phyloP scores from a whole-genome alignment of 2,797 vertebrate species.

The Ficedula albicollis region DNA sequence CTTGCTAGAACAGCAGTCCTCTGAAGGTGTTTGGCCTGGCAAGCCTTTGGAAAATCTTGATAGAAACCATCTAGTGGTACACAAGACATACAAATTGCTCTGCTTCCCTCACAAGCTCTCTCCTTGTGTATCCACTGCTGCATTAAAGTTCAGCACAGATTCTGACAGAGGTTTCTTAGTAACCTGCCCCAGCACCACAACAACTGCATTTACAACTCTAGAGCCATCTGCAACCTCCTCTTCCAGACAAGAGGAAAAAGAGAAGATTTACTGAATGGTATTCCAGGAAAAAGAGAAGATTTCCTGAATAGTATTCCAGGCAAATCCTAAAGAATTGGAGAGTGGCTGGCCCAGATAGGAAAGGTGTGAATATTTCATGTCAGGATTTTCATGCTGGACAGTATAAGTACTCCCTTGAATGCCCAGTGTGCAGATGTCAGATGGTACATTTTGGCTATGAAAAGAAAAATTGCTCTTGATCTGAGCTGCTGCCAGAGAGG shows the following conservation, averaged over 20 bases:
- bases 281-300: neutral
- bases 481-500: neutral
- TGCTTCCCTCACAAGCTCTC: neutral
- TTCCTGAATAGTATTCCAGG: neutral
- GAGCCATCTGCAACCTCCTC: neutral
- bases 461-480: neutral
- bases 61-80: neutral
- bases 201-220: neutral
- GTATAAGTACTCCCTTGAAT: neutral
- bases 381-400: neutral
- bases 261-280: neutral
- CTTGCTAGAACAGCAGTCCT: neutral
- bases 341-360: neutral
- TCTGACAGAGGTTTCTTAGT: neutral
- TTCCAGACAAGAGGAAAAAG: neutral
- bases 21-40: neutral
- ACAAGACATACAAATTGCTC: neutral
- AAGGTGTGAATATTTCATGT: neutral
- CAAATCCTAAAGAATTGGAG: neutral
- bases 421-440: neutral
- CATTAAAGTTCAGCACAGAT: neutral
- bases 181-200: neutral
- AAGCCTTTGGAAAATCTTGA: neutral
- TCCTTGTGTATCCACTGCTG: neutral
- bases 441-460: neutral